These are phyloP conservation scores for Megalops atlanticus DNA, from an alignment of 2,113 vertebrate genomes.

Conservation along the genomic window DNA sequence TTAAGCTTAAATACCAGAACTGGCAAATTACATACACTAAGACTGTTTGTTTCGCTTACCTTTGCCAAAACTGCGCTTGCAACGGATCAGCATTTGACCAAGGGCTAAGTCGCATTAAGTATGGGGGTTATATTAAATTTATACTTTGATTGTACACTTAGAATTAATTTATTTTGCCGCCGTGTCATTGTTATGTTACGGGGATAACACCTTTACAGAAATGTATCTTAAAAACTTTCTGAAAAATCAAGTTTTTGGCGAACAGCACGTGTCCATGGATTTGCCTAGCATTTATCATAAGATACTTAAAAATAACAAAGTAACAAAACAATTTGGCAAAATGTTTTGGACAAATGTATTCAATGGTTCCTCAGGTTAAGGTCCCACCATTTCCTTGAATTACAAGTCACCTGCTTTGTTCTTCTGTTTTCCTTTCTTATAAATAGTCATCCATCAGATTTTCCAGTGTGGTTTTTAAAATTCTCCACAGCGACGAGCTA, in stretches of 20 bases:
- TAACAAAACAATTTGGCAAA: background rate
- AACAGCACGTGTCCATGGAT: background rate
- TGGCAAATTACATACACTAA: conserved; percentile 46
- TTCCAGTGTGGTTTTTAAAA: conserved; percentile 20
- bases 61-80: conserved; percentile 49
- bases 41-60: conserved; percentile 44
- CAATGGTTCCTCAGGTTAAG: background rate
- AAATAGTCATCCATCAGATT: conserved; percentile 1
- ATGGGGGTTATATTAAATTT: conserved; percentile 3
- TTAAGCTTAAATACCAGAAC: conserved; percentile 58
- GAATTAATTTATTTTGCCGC: background rate
- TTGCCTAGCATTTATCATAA: background rate
- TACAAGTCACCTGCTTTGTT: background rate
- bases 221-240: background rate
- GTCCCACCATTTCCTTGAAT: conserved; percentile 25
- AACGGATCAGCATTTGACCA: conserved; percentile 3
- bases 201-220: background rate
- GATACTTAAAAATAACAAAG: background rate
- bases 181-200: background rate
- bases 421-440: background rate
- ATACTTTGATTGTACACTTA: no score
- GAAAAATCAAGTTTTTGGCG: background rate
- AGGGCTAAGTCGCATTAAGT: conserved; percentile 9
- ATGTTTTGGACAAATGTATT: background rate
- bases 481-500: background rate